Conservation (phyloP, 1,140 invertebrate genomes). For the Tetramorium alpestre region DNA sequence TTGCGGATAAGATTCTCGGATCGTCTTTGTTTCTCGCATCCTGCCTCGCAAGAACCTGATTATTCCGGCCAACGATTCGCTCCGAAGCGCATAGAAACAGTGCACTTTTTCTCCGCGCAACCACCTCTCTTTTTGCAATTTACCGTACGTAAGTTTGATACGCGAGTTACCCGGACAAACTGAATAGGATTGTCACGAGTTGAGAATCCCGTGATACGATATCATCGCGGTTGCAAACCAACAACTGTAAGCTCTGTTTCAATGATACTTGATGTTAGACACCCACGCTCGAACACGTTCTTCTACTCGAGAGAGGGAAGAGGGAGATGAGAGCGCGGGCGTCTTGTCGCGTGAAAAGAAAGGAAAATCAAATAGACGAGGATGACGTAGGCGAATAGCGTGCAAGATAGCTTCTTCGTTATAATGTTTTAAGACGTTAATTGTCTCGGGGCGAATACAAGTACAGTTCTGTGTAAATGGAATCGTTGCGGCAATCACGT, state of each 20-base stretch:
- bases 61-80: background rate
- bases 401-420: background rate
- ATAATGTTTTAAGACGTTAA: background rate
- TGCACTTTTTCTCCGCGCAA: background rate
- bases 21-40: background rate
- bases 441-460: background rate
- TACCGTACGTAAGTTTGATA: background rate
- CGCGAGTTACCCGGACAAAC: background rate
- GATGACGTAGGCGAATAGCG: background rate
- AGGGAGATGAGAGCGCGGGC: background rate
- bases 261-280: constrained; percentile 36
- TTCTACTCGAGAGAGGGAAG: constrained; percentile 29
- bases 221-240: background rate
- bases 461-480: background rate
- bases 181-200: background rate
- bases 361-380: background rate
- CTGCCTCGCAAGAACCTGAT: constrained; percentile 16
- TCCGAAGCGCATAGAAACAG: background rate
- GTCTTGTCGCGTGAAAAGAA: background rate
- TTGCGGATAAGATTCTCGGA: background rate
- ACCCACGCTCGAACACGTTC: constrained; percentile 65
- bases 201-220: background rate
- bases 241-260: constrained; percentile 2
- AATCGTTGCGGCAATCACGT: background rate
- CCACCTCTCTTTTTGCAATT: background rate